Conservation (phyloP, 2,888 invertebrate species). For the Drosophila algonquin region DNA sequence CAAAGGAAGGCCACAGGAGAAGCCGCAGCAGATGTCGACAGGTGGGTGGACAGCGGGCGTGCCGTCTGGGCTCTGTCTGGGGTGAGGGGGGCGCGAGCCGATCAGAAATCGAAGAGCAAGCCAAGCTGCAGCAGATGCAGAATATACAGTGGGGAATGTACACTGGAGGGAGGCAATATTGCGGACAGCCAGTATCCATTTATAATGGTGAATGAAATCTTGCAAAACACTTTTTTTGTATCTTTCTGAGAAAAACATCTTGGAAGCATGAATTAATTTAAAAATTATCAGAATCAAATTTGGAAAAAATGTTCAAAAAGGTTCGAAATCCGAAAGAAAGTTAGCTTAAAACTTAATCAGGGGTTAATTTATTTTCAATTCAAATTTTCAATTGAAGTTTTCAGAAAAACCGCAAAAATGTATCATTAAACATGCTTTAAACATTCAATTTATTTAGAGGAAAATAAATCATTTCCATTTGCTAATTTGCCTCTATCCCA, state of each 20-base stretch:
- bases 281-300: too few species aligned
- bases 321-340: too few species aligned
- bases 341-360: too few species aligned
- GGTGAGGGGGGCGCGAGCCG: conserved; percentile 33
- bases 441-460: not conserved
- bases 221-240: too few species aligned
- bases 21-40: conserved; percentile 40
- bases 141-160: conserved; percentile 36
- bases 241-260: too few species aligned
- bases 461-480: not conserved
- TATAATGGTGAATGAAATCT: not conserved
- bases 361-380: too few species aligned
- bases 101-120: conserved; percentile 41
- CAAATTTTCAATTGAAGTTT: too few species aligned
- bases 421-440: not conserved
- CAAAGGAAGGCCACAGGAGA: conserved; percentile 3
- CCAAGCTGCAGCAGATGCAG: conserved; percentile 32
- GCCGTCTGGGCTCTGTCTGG: conserved; percentile 20
- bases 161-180: not conserved
- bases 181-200: not conserved
- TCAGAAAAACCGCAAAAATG: too few species aligned
- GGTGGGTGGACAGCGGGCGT: conserved; percentile 37
- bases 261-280: too few species aligned
- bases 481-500: not conserved
- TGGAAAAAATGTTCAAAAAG: too few species aligned